phyloP scores from a whole-genome alignment of 2,113 vertebrate genomes.

The Myrmecophaga tridactyla region DNA sequence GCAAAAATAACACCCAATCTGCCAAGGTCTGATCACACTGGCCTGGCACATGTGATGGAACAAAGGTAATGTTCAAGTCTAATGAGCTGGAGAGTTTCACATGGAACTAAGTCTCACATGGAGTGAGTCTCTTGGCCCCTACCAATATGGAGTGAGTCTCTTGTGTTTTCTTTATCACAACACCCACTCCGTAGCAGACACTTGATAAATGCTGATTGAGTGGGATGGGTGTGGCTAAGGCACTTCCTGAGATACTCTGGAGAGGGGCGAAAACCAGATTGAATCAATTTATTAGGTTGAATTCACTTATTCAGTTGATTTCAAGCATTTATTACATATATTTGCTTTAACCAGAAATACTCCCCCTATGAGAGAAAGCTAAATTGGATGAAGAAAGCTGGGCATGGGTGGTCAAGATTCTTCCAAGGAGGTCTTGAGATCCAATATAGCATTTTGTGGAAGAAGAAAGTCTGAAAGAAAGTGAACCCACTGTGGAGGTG shows the following conservation, averaged over 20 bases:
- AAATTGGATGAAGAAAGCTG: background rate
- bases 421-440: background rate
- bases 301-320: background rate
- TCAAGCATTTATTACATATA: background rate
- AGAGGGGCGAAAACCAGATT: too few species aligned
- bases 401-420: background rate
- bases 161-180: background rate
- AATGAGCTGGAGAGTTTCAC: background rate
- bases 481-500: rapidly evolving
- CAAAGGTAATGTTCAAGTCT: background rate
- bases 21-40: background rate
- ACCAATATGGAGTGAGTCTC: background rate
- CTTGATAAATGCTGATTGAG: background rate
- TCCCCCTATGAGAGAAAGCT: background rate
- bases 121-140: background rate
- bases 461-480: background rate
- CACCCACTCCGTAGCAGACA: too few species aligned
- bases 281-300: too few species aligned
- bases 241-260: too few species aligned
- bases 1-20: background rate
- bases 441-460: rapidly evolving
- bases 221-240: background rate
- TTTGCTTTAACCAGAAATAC: background rate
- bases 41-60: background rate
- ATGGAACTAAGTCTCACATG: background rate